A percentile compares a stretch with the other conserved stretches of the same genome.
Conservation (phyloP, 2,113 vertebrate genomes). For the Pomatorhinus ruficollis region DNA sequence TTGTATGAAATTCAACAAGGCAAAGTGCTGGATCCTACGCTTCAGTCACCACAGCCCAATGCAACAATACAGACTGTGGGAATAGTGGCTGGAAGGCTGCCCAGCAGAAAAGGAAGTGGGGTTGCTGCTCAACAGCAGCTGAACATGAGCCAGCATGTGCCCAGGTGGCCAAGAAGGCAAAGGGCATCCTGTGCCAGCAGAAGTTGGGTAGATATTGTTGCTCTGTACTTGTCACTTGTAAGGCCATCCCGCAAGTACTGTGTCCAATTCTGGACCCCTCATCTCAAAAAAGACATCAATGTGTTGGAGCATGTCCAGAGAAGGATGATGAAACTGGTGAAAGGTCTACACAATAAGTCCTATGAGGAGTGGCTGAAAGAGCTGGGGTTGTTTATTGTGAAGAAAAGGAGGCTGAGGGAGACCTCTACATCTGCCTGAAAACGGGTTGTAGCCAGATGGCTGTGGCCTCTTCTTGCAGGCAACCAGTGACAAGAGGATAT, state of each 20-base stretch:
- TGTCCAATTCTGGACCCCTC: not conserved
- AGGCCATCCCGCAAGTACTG: not conserved
- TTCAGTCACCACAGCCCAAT: not conserved
- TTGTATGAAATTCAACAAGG: not conserved
- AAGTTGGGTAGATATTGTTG: not conserved
- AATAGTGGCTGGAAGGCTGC: not conserved
- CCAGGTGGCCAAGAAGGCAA: not conserved
- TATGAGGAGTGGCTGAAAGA: not conserved
- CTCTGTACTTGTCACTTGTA: too few relatives aligned
- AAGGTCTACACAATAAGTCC: not conserved
- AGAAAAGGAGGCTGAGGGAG: not conserved
- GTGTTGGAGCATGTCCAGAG: not conserved
- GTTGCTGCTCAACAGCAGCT: not conserved
- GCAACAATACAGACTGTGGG: not conserved
- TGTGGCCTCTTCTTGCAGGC: not conserved
- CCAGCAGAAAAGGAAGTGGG: fast-evolving
- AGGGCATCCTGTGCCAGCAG: not conserved
- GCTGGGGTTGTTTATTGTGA: not conserved
- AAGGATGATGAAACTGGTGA: not conserved
- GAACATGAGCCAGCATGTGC: not conserved
- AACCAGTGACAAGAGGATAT: not conserved
- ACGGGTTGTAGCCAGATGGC: too few relatives aligned
- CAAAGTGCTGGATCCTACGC: not conserved
- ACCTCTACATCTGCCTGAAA: not conserved
- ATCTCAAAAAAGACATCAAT: not conserved